Base-by-base conservation (phyloP, 2,888 invertebrate species). In the Frankliniella fusca region DNA sequence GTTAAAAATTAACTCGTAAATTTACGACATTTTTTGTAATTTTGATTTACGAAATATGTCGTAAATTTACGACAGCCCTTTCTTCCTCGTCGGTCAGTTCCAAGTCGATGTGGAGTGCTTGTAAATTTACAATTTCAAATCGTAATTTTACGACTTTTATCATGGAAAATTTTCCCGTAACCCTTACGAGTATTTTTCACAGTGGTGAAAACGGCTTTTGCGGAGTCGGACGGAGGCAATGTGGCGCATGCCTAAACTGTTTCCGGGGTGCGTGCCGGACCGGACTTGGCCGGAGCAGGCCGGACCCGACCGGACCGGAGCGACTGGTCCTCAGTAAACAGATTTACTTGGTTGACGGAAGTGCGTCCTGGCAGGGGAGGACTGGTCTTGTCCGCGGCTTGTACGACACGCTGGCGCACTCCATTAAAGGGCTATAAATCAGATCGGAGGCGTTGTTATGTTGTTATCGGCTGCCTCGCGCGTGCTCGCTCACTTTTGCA, bases 361-460 rank as follows among this genome's bases (percentile, higher is more conserved):
- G 70, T 11, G n/a, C 38, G 38, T 38, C 38, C 38, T 38, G 38
- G 38, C 38, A 5, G 3, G 70, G 70, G n/a, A 7, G 70, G 70
- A 23, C 70, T 20, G 70, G 23, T 20, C n/a, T 5, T 23, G 70
- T 76, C 23, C 27, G 23, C 70, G 27, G 70, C 70, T 23, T 27
- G 70, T 76, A 23, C 70, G 27, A 27, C 70, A 76, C 38, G 38
- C 38, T 38, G 38, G 70, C 70, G 27, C 27, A 76, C 70, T 76
- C 70, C 70, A 76, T 76, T 76, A 76, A 76, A 76, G 23, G n/a
- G 70, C 70, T 10, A 23, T 76, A 76, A 76, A 76, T 76, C 70
- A 27, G 23, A 27, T 27, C 12, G 70, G 70, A 23, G 70, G 70
- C 12, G 70, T 11, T 76, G 8, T 38, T 38, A 38, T 38, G 70